Base-by-base conservation (phyloP, 2,797 vertebrate genomes). In the Helicolenus hilgendorfi region DNA sequence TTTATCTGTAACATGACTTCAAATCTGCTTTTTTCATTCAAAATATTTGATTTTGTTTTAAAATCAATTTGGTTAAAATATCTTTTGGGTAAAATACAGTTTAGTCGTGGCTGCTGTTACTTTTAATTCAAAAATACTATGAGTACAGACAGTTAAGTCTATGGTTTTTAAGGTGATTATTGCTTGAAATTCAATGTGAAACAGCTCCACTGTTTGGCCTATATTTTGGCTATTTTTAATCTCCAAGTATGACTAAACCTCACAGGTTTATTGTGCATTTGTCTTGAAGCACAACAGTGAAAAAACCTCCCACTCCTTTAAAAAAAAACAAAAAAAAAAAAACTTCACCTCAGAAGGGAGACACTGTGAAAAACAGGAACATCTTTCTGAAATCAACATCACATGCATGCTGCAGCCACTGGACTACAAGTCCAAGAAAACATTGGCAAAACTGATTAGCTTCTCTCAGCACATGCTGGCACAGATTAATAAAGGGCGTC, bases 131-230 rank as follows among this genome's bases (percentile, higher is more conserved):
- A 63, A 65, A 65, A 79, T 75, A 79, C 55, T 79, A 15, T 27
- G 15, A 87, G 79, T 60, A 45, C 56, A 70, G 75, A 75, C 63
- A 83, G 35, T 65, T 68, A 72, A 84, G 15, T 71, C 83, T 56
- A 31, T 60, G 41, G 71, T 76, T 80, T 72, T 76, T 10, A 72
- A 68, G 18, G 62, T 72, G 9, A 69, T 89, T 92, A 93, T 90
- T 94, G 87, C 86, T 76, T 13, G 15, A 59, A 67, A 84, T 77
- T 88, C 11, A 64, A 11, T 85, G 68, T 79, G 26, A 84, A 82
- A 53, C 60, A 80, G 56, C 31, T 63, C 36, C 26, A 72, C 33
- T 11, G 53, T 82, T 88, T 88, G 84, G 59, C 76, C 56, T 81
- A 7, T 18, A 45, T 72, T 88, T 68, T 72, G 75, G 73, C 65